Evolutionary conservation across 92 coral and sea anemone genomes (phyloP).

Genomic region (Desmophyllum pertusum): DNA sequence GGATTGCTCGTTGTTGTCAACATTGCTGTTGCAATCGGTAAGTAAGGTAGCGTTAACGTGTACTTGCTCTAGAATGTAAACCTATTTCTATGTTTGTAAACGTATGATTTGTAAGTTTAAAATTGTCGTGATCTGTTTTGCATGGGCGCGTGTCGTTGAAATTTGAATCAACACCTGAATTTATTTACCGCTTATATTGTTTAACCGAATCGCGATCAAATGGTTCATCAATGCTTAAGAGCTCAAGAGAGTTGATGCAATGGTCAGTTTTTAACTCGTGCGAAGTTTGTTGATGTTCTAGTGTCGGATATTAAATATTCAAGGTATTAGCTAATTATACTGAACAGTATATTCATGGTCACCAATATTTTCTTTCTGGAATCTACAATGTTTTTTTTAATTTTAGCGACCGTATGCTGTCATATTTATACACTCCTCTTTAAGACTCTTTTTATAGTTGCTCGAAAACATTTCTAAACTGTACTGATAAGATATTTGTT

Average conservation of each 20-base stretch:
- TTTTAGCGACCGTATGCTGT: neutral
- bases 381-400: neutral
- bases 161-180: neutral
- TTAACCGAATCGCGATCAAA: neutral
- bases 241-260: neutral
- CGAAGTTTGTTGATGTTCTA: neutral
- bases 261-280: neutral
- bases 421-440: neutral
- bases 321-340: too few species aligned
- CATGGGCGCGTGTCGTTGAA: neutral
- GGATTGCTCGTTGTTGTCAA: neutral
- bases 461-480: neutral
- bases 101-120: neutral
- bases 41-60: neutral
- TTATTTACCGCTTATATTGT: neutral
- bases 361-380: neutral
- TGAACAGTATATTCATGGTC: neutral
- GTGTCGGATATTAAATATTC: neutral
- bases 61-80: neutral
- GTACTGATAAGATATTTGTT: too few species aligned
- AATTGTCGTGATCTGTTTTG: neutral
- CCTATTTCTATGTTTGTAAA: neutral
- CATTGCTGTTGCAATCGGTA: conserved; percentile 13
- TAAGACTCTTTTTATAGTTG: too few species aligned
- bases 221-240: neutral